phyloP scores from a whole-genome alignment of 2,797 vertebrate species.

The Sphaeramia orbicularis region DNA sequence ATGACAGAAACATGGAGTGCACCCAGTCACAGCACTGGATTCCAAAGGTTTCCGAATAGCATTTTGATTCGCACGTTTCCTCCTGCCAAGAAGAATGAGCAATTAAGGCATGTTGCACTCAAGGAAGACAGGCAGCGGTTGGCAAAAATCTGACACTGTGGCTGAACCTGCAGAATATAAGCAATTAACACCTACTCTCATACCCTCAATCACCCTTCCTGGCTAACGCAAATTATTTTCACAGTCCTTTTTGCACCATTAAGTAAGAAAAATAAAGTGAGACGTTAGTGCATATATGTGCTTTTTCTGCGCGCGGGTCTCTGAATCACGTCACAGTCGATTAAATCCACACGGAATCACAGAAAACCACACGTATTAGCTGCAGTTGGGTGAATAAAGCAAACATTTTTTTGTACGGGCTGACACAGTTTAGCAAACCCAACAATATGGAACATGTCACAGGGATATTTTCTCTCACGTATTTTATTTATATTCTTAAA shows the following conservation, averaged over 20 bases:
- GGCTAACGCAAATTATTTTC: conserved; percentile 35
- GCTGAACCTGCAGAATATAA: conserved; percentile 49
- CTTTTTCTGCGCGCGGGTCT: background rate
- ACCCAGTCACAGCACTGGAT: conserved; percentile 44
- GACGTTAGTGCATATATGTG: conserved; percentile 1
- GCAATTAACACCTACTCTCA: conserved; percentile 70
- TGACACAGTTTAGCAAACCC: conserved; percentile 11
- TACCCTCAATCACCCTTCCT: conserved; percentile 34
- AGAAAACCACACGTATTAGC: background rate
- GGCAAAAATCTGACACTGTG: conserved; percentile 42
- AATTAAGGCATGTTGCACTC: conserved; percentile 67
- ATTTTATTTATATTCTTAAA: conserved; percentile 36
- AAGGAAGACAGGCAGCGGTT: conserved; percentile 37
- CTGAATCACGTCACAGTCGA: background rate
- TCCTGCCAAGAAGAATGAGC: conserved; percentile 65
- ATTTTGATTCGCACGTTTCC: conserved; percentile 57
- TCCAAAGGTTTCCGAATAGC: conserved; percentile 67
- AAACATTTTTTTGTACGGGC: background rate
- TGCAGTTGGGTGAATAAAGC: background rate
- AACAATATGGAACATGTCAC: conserved; percentile 16
- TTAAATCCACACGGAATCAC: background rate
- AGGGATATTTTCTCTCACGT: conserved; percentile 2
- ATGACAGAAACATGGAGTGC: conserved; percentile 54
- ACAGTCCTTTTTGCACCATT: conserved; percentile 34
- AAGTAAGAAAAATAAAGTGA: conserved; percentile 36